These are phyloP conservation scores for Phortica variegata DNA, from an alignment of 1,140 invertebrate species.

Conservation along the genomic window DNA sequence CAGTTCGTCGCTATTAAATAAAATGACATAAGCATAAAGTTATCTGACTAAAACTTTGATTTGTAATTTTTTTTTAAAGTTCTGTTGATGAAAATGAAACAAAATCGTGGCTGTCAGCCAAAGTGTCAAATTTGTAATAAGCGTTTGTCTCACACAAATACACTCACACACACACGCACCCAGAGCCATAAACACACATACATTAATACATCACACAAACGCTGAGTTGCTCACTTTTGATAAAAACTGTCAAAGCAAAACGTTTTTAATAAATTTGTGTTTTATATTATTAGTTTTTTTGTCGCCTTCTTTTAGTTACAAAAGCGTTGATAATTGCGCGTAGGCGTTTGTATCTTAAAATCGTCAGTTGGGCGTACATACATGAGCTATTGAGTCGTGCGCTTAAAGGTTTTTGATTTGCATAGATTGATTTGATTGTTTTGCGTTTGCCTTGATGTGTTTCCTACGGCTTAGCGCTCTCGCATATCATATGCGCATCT, in stretches of 20 bases:
- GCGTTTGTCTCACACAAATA: too few species aligned
- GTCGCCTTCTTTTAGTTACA: slow-evolving; percentile 11
- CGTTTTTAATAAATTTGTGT: too few species aligned
- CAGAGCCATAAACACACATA: background rate
- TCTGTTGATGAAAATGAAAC: slow-evolving; percentile 16
- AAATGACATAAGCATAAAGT: slow-evolving; percentile 52
- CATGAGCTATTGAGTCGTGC: too few species aligned
- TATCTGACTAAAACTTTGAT: slow-evolving; percentile 25
- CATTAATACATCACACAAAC: background rate
- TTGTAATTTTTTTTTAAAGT: too few species aligned
- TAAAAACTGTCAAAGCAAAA: slow-evolving; percentile 43
- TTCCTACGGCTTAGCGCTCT: too few species aligned
- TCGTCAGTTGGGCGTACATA: too few species aligned
- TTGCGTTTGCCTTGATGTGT: background rate
- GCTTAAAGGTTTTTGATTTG: too few species aligned
- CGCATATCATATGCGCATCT: slow-evolving; percentile 14
- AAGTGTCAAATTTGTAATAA: slow-evolving; percentile 52
- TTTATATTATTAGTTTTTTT: too few species aligned
- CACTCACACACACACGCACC: slow-evolving; percentile 17
- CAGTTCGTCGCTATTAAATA: slow-evolving; percentile 39
- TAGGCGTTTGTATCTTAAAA: slow-evolving; percentile 24
- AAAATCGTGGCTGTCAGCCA: slow-evolving; percentile 42
- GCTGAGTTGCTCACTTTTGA: slow-evolving; percentile 28
- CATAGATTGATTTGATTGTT: background rate
- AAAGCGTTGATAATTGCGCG: slow-evolving; percentile 43